phyloP scores from a whole-genome alignment of 2,888 invertebrate species.

The Notodonta ziczac region DNA sequence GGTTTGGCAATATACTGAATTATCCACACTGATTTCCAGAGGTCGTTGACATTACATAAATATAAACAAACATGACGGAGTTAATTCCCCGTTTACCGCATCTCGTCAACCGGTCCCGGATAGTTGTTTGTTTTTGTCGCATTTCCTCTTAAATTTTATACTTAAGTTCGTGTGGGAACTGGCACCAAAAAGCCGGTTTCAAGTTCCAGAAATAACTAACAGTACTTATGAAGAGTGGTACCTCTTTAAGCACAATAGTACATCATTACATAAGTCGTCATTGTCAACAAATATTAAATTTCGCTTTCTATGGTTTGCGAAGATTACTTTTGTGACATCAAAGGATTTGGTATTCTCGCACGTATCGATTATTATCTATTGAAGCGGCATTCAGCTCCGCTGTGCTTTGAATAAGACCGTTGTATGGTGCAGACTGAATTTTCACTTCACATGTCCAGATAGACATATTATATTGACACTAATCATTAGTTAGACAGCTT shows the following conservation, averaged over 20 bases:
- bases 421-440: slow-evolving; percentile 43
- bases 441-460: slow-evolving; percentile 39
- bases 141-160: slow-evolving; percentile 32
- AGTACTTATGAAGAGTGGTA: slow-evolving; percentile 32
- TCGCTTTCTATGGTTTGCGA: slow-evolving; percentile 62
- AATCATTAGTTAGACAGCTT: slow-evolving; percentile 59
- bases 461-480: slow-evolving; percentile 56
- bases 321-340: slow-evolving; percentile 51
- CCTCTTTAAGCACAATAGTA: slow-evolving; percentile 58
- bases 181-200: slow-evolving; percentile 39
- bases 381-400: slow-evolving; percentile 50
- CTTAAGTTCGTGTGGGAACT: slow-evolving; percentile 37
- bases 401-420: slow-evolving; percentile 29
- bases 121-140: slow-evolving; percentile 36
- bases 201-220: slow-evolving; percentile 25
- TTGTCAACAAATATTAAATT: slow-evolving; percentile 66
- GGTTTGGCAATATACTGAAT: slow-evolving; percentile 12
- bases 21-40: slow-evolving; percentile 10
- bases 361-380: slow-evolving; percentile 53
- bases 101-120: slow-evolving; percentile 30
- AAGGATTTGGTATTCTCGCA: slow-evolving; percentile 50
- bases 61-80: slow-evolving; percentile 16
- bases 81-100: slow-evolving; percentile 16
- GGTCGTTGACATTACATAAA: slow-evolving; percentile 37
- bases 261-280: slow-evolving; percentile 65